A percentile compares a stretch with the other conserved stretches of the same genome.
phyloP scores from a whole-genome alignment of 2,797 vertebrate species.

The Staurois parvus region DNA sequence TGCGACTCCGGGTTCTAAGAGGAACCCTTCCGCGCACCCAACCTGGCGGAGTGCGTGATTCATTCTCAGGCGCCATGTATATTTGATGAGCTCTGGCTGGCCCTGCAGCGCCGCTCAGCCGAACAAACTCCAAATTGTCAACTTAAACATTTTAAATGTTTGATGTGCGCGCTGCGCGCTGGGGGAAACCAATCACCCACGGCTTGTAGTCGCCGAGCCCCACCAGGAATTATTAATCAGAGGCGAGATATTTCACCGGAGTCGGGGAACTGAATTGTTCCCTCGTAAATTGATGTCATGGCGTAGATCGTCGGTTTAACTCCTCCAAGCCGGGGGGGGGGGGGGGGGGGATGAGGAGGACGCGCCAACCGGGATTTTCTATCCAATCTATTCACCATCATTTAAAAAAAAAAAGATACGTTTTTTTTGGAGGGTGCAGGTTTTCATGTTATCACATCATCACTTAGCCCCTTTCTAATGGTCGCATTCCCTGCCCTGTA shows the following conservation, averaged over 20 bases:
- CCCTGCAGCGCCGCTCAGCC: slow-evolving; percentile 53
- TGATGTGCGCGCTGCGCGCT: slow-evolving; percentile 56
- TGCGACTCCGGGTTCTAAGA: slow-evolving; percentile 11
- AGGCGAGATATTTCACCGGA: slow-evolving; percentile 49
- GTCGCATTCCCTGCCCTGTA: no score
- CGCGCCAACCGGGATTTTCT: no score
- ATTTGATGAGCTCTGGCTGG: slow-evolving; percentile 62
- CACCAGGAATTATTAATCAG: slow-evolving; percentile 63
- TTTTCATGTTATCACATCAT: no score
- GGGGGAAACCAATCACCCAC: slow-evolving; percentile 57
- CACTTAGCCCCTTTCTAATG: no score
- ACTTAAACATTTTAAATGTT: slow-evolving; percentile 64
- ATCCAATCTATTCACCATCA: no score
- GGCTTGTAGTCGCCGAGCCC: slow-evolving; percentile 51
- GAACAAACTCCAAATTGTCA: slow-evolving; percentile 62
- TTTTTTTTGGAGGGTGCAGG: no score
- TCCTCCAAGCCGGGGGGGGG: no score
- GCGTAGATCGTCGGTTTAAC: background rate
- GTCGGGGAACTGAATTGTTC: slow-evolving; percentile 35
- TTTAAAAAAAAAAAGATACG: no score
- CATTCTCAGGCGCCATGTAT: slow-evolving; percentile 55
- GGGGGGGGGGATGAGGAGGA: no score
- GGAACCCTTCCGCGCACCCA: slow-evolving; percentile 13
- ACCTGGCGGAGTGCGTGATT: slow-evolving; percentile 43
- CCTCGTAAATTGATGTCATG: background rate